A percentile compares a stretch with the other conserved stretches of the same genome.
These are phyloP conservation scores for Orchesella flavescens DNA, from an alignment of 2,888 invertebrate species.

Conservation along the genomic window DNA sequence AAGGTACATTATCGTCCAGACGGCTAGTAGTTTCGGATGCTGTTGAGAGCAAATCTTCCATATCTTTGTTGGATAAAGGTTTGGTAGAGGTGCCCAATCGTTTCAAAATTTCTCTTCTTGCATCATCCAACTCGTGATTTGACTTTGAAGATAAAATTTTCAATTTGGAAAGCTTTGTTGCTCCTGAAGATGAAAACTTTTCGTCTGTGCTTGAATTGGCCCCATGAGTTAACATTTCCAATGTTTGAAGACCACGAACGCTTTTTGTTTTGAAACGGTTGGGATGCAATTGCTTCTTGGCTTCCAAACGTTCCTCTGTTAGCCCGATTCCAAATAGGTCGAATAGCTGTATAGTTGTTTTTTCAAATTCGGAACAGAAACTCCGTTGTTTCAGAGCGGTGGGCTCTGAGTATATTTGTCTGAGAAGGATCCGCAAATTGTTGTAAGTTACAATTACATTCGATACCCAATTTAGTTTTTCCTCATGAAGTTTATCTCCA, in stretches of 20 bases:
- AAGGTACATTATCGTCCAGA: not conserved
- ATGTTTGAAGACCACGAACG: constrained; percentile 42
- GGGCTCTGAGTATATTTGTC: constrained; percentile 45
- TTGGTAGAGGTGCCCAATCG: constrained; percentile 11
- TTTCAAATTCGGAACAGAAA: constrained; percentile 44
- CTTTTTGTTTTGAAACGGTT: constrained; percentile 2
- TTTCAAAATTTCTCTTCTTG: constrained; percentile 27
- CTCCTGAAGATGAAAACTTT: not conserved
- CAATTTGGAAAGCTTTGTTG: not conserved
- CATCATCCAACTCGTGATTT: constrained; percentile 12
- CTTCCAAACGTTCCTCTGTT: constrained; percentile 43
- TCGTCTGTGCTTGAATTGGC: not conserved
- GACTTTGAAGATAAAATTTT: not conserved
- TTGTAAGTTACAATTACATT: constrained; percentile 51
- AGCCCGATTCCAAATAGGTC: constrained; percentile 49
- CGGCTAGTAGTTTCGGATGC: constrained; percentile 21
- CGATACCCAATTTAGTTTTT: constrained; percentile 40
- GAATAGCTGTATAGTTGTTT: constrained; percentile 43
- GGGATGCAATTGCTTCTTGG: constrained; percentile 15
- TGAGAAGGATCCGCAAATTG: constrained; percentile 36
- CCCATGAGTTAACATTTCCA: constrained; percentile 31
- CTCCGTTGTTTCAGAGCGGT: constrained; percentile 26
- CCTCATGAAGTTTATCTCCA: constrained; percentile 20
- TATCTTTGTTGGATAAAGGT: constrained; percentile 18
- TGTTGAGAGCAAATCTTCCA: constrained; percentile 24